Base-by-base conservation (phyloP, 2,888 invertebrate genomes). In the Papilio demoleus region DNA sequence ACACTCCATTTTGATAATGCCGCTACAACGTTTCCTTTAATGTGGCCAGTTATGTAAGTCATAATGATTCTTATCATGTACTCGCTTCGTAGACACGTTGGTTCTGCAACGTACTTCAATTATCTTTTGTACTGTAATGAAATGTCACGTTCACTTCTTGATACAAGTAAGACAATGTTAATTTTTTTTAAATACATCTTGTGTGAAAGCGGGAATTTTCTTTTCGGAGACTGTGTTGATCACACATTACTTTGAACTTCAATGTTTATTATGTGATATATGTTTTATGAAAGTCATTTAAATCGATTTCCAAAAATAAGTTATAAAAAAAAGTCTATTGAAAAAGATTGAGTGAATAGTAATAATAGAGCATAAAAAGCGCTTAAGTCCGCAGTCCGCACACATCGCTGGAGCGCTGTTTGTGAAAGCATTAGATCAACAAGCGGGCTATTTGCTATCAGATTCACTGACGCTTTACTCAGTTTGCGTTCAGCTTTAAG, bases 401-500 rank as follows among this genome's bases (percentile, higher is more conserved):
- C 71, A 70, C 72, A 68, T 67, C 72, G 72, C 69, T 70, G 63
- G 72, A 77, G 74, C 74, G 73, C 73, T 89, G 84, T 90, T 89
- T 90, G 88, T 81, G 79, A 78, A 81, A 78, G 89, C 82, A 88
- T 90, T 88, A 90, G 83, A 82, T 81, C 78, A 80, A 79, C 83
- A 79, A 80, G 80, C 80, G 71, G 79, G 72, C 81, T 89, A 88
- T 90, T 90, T 90, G 87, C 85, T 72, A 74, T 68, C 84, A 84
- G 88, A 83, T 85, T 87, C 85, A 73, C 79, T 73, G 73, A 78
- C 81, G 85, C 82, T 84, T 86, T 84, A 81, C 81, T 77, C 72
- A 79, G 87, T 88, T 88, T 89, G 82, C 84, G 83, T 80, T 83
- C 81, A 83, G 87, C 87, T 87, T 87, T 82, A 87, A 81, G 79